Conservation (phyloP, 2,113 vertebrate genomes). For the Patagioenas fasciata region DNA sequence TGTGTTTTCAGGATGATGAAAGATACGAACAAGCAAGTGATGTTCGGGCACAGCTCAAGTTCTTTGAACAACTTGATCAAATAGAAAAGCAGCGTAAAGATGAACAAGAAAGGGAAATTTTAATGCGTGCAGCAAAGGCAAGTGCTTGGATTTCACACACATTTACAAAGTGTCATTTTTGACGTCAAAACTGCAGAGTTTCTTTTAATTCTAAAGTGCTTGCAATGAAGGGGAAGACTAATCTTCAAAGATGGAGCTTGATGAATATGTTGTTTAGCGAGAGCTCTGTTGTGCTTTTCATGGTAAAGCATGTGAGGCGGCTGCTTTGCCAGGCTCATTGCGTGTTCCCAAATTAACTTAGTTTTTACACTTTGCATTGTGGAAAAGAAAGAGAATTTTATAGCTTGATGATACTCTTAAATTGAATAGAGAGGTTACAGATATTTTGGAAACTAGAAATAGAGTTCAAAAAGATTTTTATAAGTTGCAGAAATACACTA, state of each 20-base stretch:
- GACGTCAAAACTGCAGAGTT: slow-evolving; percentile 15
- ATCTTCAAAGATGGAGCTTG: slow-evolving; percentile 3
- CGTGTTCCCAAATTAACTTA: background rate
- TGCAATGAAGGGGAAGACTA: background rate
- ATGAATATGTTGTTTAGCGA: background rate
- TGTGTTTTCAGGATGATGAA: slow-evolving; percentile 84
- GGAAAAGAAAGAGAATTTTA: background rate
- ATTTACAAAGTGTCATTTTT: slow-evolving; percentile 4
- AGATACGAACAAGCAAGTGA: slow-evolving; percentile 88
- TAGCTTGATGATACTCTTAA: background rate
- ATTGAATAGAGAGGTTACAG: background rate
- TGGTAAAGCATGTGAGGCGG: background rate
- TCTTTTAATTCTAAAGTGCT: background rate
- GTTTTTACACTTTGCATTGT: background rate
- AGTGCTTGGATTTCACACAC: slow-evolving; percentile 49
- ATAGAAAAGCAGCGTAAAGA: slow-evolving; percentile 94
- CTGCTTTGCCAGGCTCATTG: background rate
- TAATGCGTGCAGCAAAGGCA: slow-evolving; percentile 94
- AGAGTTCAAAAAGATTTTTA: background rate
- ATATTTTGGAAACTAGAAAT: background rate
- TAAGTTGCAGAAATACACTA: background rate
- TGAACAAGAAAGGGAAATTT: slow-evolving; percentile 91
- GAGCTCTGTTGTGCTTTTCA: background rate
- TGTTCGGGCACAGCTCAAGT: slow-evolving; percentile 92
- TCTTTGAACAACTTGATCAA: slow-evolving; percentile 95